phyloP scores from a whole-genome alignment of 2,888 invertebrate genomes.

The Tipula confusa region DNA sequence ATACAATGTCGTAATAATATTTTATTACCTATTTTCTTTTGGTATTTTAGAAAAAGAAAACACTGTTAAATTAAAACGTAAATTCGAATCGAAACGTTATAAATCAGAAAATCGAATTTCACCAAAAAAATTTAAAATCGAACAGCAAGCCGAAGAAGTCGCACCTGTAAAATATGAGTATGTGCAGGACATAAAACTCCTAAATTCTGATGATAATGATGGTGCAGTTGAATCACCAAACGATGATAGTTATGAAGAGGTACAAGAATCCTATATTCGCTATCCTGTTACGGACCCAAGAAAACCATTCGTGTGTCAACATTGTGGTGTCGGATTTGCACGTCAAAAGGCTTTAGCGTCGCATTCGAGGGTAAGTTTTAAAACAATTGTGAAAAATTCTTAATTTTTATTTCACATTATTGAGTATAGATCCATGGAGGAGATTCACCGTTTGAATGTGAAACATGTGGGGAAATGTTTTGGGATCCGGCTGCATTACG shows the following conservation, averaged over 20 bases:
- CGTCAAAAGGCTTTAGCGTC: constrained; percentile 76
- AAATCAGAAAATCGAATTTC: neutral
- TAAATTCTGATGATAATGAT: neutral
- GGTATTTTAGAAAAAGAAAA: constrained; percentile 13
- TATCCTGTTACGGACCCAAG: constrained; percentile 64
- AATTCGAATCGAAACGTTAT: neutral
- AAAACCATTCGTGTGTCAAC: constrained; percentile 76
- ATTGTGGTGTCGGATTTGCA: constrained; percentile 72
- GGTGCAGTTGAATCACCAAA: neutral
- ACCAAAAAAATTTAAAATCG: neutral
- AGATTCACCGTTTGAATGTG: constrained; percentile 75
- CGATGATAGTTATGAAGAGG: neutral
- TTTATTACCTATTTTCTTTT: too few relatives aligned
- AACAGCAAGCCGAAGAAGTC: neutral
- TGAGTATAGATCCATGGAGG: constrained; percentile 63
- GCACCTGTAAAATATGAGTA: neutral
- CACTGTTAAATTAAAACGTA: neutral
- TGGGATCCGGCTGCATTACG: constrained; percentile 61
- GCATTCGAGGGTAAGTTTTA: constrained; percentile 57
- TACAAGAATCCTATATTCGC: constrained; percentile 32
- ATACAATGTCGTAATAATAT: too few relatives aligned
- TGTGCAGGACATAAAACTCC: constrained; percentile 21
- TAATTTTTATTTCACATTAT: constrained; percentile 27
- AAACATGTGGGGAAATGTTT: constrained; percentile 75
- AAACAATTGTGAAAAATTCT: too few relatives aligned